Conservation (phyloP, 2,797 vertebrate species). For the Gouania willdenowi region DNA sequence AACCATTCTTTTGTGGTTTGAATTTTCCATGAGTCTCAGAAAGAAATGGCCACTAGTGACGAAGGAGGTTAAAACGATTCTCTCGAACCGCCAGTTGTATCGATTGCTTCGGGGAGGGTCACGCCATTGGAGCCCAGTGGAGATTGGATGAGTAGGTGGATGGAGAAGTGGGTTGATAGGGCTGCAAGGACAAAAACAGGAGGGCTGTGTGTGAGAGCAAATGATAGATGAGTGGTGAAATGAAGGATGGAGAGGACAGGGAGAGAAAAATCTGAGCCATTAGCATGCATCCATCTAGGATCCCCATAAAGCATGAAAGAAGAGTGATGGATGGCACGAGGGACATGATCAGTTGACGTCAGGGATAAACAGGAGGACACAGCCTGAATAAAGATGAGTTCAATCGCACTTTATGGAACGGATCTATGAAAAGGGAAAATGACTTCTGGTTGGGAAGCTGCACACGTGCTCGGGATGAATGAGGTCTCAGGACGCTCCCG, state of each 20-base stretch:
- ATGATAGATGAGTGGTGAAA: constrained; percentile 6
- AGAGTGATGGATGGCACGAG: constrained; percentile 42
- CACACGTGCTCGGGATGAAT: background rate
- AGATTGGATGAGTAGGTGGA: background rate
- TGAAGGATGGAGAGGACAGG: constrained; percentile 9
- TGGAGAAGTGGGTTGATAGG: background rate
- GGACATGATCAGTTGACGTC: constrained; percentile 7
- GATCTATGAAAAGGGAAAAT: constrained; percentile 12
- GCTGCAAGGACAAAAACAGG: constrained; percentile 2
- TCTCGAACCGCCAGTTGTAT: constrained; percentile 45
- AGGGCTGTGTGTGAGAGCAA: background rate
- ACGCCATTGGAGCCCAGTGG: constrained; percentile 6
- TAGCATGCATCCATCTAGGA: constrained; percentile 30
- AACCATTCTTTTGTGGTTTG: no score
- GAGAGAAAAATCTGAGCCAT: constrained; percentile 13
- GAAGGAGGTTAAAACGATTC: no score
- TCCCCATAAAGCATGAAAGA: constrained; percentile 31
- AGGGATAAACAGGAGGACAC: constrained; percentile 9
- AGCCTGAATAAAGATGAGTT: constrained; percentile 28
- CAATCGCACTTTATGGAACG: constrained; percentile 12
- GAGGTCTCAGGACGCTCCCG: constrained; percentile 12
- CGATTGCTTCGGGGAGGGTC: constrained; percentile 35
- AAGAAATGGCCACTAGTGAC: no score
- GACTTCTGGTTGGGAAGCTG: background rate
- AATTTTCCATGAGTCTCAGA: no score